Evolutionary conservation across 2,113 vertebrate genomes (phyloP).

Genomic region (Osmerus mordax): DNA sequence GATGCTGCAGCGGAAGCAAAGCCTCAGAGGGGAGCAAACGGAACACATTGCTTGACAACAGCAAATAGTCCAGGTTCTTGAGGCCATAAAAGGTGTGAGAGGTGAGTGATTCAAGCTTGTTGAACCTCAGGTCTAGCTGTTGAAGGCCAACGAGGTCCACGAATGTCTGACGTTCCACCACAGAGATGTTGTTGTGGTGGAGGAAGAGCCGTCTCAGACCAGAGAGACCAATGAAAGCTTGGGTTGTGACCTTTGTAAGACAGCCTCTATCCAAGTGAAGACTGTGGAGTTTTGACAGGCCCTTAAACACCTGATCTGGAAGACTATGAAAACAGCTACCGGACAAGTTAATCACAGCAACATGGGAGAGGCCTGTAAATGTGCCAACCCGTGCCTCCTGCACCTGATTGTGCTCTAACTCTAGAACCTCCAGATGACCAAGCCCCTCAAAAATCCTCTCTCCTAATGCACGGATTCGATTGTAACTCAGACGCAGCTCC

Average conservation of each 20-base stretch:
- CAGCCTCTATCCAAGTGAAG: conserved; percentile 91
- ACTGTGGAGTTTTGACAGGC: conserved; percentile 85
- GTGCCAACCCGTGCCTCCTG: conserved; percentile 78
- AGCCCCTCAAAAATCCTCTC: conserved; percentile 87
- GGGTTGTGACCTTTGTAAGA: conserved; percentile 72
- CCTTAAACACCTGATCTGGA: conserved; percentile 81
- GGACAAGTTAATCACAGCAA: conserved; percentile 89
- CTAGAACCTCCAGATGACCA: conserved; percentile 84
- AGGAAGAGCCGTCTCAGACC: conserved; percentile 88
- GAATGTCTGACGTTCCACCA: conserved; percentile 82
- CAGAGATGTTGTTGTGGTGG: conserved; percentile 77
- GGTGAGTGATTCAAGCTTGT: conserved; percentile 77
- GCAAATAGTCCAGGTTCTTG: conserved; percentile 85
- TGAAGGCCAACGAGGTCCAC: conserved; percentile 76
- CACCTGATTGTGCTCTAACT: conserved; percentile 87
- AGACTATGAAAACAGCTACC: conserved; percentile 83
- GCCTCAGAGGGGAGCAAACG: conserved; percentile 63
- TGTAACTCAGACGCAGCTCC: conserved; percentile 86
- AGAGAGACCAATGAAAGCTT: conserved; percentile 79
- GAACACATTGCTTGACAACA: conserved; percentile 83
- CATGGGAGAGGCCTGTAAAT: conserved; percentile 80
- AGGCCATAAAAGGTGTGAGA: conserved; percentile 77
- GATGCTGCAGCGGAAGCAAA: conserved; percentile 67
- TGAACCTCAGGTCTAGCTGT: conserved; percentile 86
- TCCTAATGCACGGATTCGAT: conserved; percentile 75